A percentile compares a stretch with the other conserved stretches of the same genome.
These are phyloP conservation scores for Campoletis sonorensis DNA, from an alignment of 1,140 invertebrate species.

Conservation along the genomic window DNA sequence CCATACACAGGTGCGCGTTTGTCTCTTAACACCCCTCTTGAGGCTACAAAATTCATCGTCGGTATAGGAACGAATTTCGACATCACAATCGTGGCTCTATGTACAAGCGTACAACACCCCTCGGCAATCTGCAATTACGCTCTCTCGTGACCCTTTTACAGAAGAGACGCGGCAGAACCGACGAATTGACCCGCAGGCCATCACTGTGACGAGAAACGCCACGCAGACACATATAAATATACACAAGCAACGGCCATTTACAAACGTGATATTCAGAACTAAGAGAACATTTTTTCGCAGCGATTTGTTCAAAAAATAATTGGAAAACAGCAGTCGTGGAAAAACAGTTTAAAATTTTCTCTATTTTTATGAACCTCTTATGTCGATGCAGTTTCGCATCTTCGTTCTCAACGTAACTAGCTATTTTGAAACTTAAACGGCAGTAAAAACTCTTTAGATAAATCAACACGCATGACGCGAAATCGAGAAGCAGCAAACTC, in stretches of 20 bases:
- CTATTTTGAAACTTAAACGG: too few relatives aligned
- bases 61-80: constrained; percentile 5
- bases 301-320: too few relatives aligned
- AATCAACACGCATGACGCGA: too few relatives aligned
- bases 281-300: too few relatives aligned
- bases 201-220: not conserved
- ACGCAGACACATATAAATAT: not conserved
- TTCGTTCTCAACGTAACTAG: too few relatives aligned
- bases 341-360: too few relatives aligned
- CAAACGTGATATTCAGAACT: not conserved
- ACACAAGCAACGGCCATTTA: not conserved
- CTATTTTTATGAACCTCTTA: too few relatives aligned
- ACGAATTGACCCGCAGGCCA: constrained; percentile 50
- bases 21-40: constrained; percentile 33
- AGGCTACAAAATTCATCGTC: constrained; percentile 12
- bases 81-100: not conserved
- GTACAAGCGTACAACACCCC: not conserved
- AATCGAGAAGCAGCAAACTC: not conserved
- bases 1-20: constrained; percentile 10
- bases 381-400: too few relatives aligned
- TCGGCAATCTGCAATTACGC: constrained; percentile 21
- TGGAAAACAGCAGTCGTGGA: too few relatives aligned
- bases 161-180: constrained; percentile 41
- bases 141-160: constrained; percentile 15
- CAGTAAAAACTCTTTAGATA: not conserved